A percentile compares a stretch with the other conserved stretches of the same genome.
Evolutionary conservation across 2,888 invertebrate species (phyloP).

Genomic region (Alsophila aescularia): DNA sequence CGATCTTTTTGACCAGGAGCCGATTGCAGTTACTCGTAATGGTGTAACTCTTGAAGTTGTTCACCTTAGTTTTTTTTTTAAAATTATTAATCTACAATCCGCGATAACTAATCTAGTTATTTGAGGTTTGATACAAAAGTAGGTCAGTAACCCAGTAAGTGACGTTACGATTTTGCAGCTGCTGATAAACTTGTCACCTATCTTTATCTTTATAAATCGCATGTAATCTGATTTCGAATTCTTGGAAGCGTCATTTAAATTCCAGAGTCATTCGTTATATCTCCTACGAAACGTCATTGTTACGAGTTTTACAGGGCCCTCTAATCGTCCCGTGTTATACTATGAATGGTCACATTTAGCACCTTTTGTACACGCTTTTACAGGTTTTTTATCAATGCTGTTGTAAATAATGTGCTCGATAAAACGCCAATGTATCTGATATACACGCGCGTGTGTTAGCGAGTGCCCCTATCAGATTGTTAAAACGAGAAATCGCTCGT

Average conservation of each 20-base stretch:
- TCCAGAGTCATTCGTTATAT: too few species aligned
- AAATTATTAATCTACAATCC: too few species aligned
- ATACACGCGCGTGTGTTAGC: slow-evolving; percentile 42
- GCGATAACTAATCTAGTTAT: slow-evolving; percentile 21
- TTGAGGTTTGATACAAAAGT: slow-evolving; percentile 9
- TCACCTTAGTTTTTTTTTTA: too few species aligned
- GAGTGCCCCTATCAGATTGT: slow-evolving; percentile 59
- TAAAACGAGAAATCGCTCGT: slow-evolving; percentile 48
- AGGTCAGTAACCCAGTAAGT: slow-evolving; percentile 15
- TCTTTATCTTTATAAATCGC: too few species aligned
- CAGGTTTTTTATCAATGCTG: slow-evolving; percentile 68
- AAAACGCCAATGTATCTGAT: slow-evolving; percentile 60
- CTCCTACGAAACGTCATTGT: background rate
- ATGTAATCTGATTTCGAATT: too few species aligned
- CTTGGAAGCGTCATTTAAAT: too few species aligned
- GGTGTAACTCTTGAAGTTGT: too few species aligned
- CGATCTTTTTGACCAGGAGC: too few species aligned
- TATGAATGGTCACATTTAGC: slow-evolving; percentile 39
- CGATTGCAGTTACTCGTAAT: too few species aligned
- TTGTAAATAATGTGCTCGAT: slow-evolving; percentile 68
- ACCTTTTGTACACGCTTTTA: slow-evolving; percentile 61
- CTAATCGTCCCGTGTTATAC: slow-evolving; percentile 1
- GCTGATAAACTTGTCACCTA: too few species aligned
- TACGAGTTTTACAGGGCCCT: background rate
- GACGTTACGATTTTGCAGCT: background rate